phyloP scores from a whole-genome alignment of 2,888 invertebrate genomes.

The Teleogryllus oceanicus region DNA sequence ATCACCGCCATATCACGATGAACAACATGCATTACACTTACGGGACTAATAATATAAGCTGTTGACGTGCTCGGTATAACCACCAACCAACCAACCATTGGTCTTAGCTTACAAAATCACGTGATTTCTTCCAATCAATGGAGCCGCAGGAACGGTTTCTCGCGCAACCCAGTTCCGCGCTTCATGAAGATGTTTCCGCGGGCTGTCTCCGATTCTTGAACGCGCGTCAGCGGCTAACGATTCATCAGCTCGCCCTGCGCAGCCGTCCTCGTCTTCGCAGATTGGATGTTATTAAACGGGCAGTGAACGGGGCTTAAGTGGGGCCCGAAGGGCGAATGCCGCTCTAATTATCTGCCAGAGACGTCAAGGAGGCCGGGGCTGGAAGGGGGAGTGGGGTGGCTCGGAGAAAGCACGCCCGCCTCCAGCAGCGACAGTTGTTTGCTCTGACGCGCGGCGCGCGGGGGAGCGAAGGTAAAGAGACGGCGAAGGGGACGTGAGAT shows the following conservation, averaged over 20 bases:
- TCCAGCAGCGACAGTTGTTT: neutral
- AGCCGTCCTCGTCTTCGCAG: neutral
- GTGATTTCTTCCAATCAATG: too few relatives aligned
- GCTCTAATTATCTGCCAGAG: slow-evolving; percentile 18
- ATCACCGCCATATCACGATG: too few relatives aligned
- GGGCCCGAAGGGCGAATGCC: neutral
- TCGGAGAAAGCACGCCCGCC: neutral
- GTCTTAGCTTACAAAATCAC: too few relatives aligned
- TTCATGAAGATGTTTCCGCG: too few relatives aligned
- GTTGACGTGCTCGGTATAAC: too few relatives aligned
- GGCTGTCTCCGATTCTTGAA: neutral
- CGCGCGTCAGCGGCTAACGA: neutral
- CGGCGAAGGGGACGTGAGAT: too few relatives aligned
- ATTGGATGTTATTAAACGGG: slow-evolving; percentile 3
- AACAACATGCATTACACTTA: too few relatives aligned
- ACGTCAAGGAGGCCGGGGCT: neutral
- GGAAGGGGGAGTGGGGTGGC: neutral
- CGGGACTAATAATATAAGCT: too few relatives aligned
- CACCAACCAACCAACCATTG: too few relatives aligned
- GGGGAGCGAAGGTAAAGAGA: too few relatives aligned
- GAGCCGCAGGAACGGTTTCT: too few relatives aligned
- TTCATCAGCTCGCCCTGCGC: neutral
- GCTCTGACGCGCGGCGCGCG: neutral
- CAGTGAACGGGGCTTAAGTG: neutral
- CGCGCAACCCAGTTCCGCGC: too few relatives aligned